Conservation (phyloP, 1,140 invertebrate genomes). For the Schlechtendalia chinensis region DNA sequence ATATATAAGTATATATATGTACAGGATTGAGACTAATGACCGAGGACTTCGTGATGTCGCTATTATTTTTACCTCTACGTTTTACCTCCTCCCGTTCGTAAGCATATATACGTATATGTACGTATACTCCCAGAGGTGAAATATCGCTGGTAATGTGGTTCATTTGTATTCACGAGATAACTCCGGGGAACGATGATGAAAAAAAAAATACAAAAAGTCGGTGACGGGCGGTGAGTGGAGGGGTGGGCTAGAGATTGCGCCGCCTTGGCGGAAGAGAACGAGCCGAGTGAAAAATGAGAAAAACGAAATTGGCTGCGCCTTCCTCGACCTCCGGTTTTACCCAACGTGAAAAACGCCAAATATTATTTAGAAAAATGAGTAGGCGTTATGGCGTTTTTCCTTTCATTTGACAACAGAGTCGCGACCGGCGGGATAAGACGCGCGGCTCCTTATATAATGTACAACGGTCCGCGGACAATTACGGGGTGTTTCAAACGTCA, state of each 20-base stretch:
- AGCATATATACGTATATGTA: slow-evolving; percentile 11
- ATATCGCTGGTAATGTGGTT: slow-evolving; percentile 42
- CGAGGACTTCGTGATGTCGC: slow-evolving; percentile 26
- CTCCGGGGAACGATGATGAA: slow-evolving; percentile 30
- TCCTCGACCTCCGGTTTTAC: background rate
- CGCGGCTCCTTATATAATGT: slow-evolving; percentile 8
- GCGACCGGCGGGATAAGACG: background rate
- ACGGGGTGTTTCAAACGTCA: background rate
- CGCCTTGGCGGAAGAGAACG: slow-evolving; percentile 2
- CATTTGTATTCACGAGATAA: slow-evolving; percentile 49
- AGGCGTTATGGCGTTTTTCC: background rate
- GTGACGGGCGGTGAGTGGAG: background rate
- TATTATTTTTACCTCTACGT: slow-evolving; percentile 43
- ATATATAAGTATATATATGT: background rate
- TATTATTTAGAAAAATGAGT: slow-evolving; percentile 36
- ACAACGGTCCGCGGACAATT: background rate
- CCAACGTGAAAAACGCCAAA: background rate
- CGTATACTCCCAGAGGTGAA: slow-evolving; percentile 25
- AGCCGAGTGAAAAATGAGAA: slow-evolving; percentile 41
- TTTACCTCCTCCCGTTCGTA: slow-evolving; percentile 12
- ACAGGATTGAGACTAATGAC: slow-evolving; percentile 33
- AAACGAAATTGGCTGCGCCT: slow-evolving; percentile 43
- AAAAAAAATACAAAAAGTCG: background rate
- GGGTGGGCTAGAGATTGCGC: slow-evolving; percentile 23
- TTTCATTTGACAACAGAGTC: background rate